Evolutionary conservation across 2,113 vertebrate genomes (phyloP).

Genomic region (Tiliqua scincoides): DNA sequence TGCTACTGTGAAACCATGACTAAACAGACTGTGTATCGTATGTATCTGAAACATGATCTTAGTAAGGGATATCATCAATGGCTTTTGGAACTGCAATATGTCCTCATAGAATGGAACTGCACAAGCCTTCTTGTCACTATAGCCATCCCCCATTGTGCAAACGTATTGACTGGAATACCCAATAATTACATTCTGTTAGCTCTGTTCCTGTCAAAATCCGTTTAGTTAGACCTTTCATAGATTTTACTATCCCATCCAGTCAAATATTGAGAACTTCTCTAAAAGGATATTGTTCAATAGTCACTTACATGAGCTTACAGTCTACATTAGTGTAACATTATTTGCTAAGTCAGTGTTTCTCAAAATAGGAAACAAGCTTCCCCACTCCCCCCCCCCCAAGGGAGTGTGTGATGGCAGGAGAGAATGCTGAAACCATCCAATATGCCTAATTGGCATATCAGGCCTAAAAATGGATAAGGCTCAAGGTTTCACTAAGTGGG

Average conservation of each 20-base stretch:
- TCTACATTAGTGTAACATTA: not conserved
- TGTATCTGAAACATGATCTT: not conserved
- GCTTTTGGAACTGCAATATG: not conserved
- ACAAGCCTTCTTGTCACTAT: not conserved
- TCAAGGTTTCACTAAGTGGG: not conserved
- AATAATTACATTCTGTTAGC: not conserved
- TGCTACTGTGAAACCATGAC: not conserved
- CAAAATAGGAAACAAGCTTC: not conserved
- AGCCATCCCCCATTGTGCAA: not conserved
- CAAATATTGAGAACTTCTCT: constrained; percentile 12
- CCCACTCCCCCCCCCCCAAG: not conserved
- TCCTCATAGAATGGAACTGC: not conserved
- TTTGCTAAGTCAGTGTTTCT: not conserved
- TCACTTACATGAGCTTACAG: not conserved
- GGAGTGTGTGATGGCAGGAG: not conserved
- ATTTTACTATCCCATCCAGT: not conserved
- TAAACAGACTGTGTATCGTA: not conserved
- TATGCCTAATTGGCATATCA: not conserved
- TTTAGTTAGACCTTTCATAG: not conserved
- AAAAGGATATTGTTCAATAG: not conserved
- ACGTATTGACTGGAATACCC: not conserved
- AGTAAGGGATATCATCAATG: not conserved
- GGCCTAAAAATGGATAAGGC: not conserved
- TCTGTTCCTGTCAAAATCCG: not conserved
- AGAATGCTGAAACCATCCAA: not conserved